A percentile compares a stretch with the other conserved stretches of the same genome.
phyloP scores from a whole-genome alignment of 2,888 invertebrate genomes.

The Flabesymbios commensalis region DNA sequence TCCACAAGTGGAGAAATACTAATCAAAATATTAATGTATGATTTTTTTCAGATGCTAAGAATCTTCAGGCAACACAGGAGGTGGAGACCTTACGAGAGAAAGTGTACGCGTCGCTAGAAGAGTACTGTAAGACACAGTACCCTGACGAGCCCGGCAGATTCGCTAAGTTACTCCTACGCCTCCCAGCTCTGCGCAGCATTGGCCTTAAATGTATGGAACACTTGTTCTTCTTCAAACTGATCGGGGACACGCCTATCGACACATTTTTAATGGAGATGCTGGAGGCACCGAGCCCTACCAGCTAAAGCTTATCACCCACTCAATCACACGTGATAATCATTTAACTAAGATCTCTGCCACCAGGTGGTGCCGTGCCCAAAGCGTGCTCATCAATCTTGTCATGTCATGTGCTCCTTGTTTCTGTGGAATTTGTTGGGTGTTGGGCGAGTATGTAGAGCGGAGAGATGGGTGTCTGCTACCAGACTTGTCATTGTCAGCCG shows the following conservation, averaged over 20 bases:
- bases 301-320: too few relatives aligned
- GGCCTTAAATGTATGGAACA: slow-evolving; percentile 89
- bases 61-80: slow-evolving; percentile 72
- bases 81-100: slow-evolving; percentile 80
- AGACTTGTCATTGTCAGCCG: too few relatives aligned
- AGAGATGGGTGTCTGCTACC: too few relatives aligned
- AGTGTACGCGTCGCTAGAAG: slow-evolving; percentile 91
- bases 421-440: too few relatives aligned
- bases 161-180: slow-evolving; percentile 78
- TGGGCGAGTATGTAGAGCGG: too few relatives aligned
- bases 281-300: slow-evolving; percentile 31
- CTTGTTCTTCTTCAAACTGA: slow-evolving; percentile 89
- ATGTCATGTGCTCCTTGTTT: too few relatives aligned
- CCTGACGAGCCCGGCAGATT: slow-evolving; percentile 92
- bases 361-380: too few relatives aligned
- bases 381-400: too few relatives aligned
- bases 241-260: slow-evolving; percentile 84
- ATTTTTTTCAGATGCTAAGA: slow-evolving; percentile 75
- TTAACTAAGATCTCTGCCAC: too few relatives aligned
- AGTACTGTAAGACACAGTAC: slow-evolving; percentile 86
- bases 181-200: slow-evolving; percentile 61
- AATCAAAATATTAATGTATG: neutral
- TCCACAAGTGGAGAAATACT: too few relatives aligned
- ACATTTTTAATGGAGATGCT: slow-evolving; percentile 66
- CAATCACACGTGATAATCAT: too few relatives aligned